A percentile compares a stretch with the other conserved stretches of the same genome.
Evolutionary conservation across 1,140 invertebrate species (phyloP).

Genomic region (Lepidurus arcticus): DNA sequence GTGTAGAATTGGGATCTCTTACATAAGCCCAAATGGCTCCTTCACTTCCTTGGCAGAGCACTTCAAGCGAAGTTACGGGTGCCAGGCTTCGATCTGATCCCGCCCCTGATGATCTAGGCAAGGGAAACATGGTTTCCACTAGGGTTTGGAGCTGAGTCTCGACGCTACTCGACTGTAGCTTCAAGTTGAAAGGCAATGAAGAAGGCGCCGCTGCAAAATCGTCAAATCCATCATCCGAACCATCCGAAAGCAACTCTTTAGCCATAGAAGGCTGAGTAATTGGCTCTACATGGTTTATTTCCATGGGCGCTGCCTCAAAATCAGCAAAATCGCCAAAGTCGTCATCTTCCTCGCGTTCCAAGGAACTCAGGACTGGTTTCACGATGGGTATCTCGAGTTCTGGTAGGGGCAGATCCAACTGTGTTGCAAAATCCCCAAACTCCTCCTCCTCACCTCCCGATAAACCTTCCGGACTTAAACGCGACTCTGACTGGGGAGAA

Average conservation of each 20-base stretch:
- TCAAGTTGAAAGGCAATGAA: not conserved
- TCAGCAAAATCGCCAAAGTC: conserved; percentile 27
- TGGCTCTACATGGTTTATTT: not conserved
- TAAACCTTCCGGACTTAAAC: not conserved
- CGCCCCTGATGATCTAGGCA: not conserved
- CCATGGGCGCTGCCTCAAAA: conserved; percentile 4
- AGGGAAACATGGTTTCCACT: conserved; percentile 23
- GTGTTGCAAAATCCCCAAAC: conserved; percentile 5
- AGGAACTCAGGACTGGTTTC: not conserved
- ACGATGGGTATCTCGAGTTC: not conserved
- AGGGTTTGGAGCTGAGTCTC: conserved; percentile 27
- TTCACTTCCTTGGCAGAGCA: not conserved
- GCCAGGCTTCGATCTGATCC: not conserved
- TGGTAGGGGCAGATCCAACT: not conserved
- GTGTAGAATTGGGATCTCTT: conserved; percentile 24
- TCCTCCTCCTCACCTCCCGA: not conserved
- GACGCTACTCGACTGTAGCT: not conserved
- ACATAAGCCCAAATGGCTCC: conserved; percentile 24
- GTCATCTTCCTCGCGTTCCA: conserved; percentile 1
- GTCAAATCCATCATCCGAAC: conserved; percentile 28
- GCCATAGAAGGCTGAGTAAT: not conserved
- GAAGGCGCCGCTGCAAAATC: conserved; percentile 27
- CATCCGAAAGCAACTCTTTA: not conserved
- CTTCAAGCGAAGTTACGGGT: conserved; percentile 10
- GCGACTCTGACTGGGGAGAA: not conserved